Evolutionary conservation across 2,113 vertebrate species (phyloP).

Genomic region (Nerophis lumbriciformis): DNA sequence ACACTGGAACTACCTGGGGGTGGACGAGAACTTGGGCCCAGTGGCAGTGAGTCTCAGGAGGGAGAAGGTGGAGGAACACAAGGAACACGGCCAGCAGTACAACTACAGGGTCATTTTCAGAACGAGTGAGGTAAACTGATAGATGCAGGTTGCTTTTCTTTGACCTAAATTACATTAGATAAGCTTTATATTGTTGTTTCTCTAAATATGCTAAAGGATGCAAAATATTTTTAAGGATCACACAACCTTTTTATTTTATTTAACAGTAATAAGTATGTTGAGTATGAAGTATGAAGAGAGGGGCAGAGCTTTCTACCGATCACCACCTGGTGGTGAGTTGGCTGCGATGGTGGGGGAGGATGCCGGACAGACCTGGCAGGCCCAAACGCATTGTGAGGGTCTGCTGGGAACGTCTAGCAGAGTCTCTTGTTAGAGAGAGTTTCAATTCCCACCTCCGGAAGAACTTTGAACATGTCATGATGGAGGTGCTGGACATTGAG

Average conservation of each 20-base stretch:
- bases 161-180: background rate
- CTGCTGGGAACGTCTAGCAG: too few species aligned
- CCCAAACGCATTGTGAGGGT: too few species aligned
- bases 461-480: too few species aligned
- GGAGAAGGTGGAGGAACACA: slow-evolving; percentile 94
- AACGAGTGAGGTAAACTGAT: slow-evolving; percentile 85
- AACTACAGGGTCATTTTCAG: slow-evolving; percentile 96
- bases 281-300: too few species aligned
- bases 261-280: slow-evolving; percentile 31
- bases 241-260: background rate
- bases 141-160: background rate
- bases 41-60: slow-evolving; percentile 95
- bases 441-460: too few species aligned
- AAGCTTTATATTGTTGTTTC: background rate
- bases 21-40: slow-evolving; percentile 93
- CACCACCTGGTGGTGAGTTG: too few species aligned
- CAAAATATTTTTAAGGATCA: background rate
- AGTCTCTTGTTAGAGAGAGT: too few species aligned
- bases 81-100: slow-evolving; percentile 92
- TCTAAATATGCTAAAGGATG: slow-evolving; percentile 2
- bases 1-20: slow-evolving; percentile 98
- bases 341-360: too few species aligned
- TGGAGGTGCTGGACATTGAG: too few species aligned
- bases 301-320: too few species aligned
- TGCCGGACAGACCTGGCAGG: too few species aligned